phyloP scores from a whole-genome alignment of 1,140 invertebrate species.

The Ectropis grisescens region DNA sequence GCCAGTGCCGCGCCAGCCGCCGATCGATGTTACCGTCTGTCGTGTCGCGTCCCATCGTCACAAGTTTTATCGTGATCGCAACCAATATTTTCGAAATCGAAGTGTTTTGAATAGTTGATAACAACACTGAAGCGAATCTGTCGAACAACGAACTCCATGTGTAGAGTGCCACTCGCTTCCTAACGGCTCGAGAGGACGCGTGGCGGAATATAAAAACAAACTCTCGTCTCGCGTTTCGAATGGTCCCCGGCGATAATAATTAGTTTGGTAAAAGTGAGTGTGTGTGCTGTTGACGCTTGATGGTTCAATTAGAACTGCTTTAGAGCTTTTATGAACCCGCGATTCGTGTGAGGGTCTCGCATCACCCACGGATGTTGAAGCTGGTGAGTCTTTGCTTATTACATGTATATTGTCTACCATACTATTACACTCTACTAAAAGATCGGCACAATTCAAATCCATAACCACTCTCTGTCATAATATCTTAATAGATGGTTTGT shows the following conservation, averaged over 20 bases:
- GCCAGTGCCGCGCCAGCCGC: conserved; percentile 52
- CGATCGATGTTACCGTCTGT: conserved; percentile 24
- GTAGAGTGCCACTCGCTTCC: conserved; percentile 35
- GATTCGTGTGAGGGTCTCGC: conserved; percentile 19
- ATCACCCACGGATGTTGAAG: conserved; percentile 47
- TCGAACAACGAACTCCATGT: conserved; percentile 45
- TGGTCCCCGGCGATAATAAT: conserved; percentile 43
- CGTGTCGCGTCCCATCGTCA: conserved; percentile 13
- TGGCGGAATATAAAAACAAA: conserved; percentile 47
- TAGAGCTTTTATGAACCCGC: conserved; percentile 31
- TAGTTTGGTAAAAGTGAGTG: conserved; percentile 65
- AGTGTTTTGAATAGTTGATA: conserved; percentile 21
- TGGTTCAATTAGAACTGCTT: conserved; percentile 48
- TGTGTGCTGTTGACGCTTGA: conserved; percentile 54
- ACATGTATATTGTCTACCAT: conserved; percentile 7
- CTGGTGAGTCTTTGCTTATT: conserved; percentile 40
- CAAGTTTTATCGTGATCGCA: conserved; percentile 17
- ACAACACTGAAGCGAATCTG: conserved; percentile 18
- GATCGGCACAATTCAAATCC: not conserved
- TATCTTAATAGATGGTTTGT: not conserved
- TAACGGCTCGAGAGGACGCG: conserved; percentile 31
- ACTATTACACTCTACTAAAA: not conserved
- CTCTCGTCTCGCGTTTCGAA: conserved; percentile 45
- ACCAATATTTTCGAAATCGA: conserved; percentile 23
- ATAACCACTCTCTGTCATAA: not conserved